Conservation (phyloP, 2,113 vertebrate species). For the Oryzias melastigma region DNA sequence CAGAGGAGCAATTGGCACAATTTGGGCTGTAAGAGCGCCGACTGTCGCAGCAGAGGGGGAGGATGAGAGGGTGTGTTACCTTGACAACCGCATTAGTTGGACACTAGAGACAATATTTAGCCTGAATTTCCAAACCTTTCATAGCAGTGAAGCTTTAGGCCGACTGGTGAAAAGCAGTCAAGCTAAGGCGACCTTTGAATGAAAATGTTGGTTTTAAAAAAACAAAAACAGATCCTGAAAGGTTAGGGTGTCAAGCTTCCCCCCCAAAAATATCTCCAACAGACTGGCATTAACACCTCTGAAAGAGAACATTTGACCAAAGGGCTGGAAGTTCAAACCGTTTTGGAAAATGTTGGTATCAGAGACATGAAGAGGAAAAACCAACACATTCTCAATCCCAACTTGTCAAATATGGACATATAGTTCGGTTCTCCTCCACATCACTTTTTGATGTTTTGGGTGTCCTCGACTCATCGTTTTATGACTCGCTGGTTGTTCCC, state of each 20-base stretch:
- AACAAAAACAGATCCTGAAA: slow-evolving; percentile 3
- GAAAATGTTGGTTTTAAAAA: slow-evolving; percentile 14
- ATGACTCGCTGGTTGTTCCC: too few species aligned
- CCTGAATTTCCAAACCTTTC: slow-evolving; percentile 22
- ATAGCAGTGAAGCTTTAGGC: background rate
- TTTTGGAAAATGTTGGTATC: slow-evolving; percentile 46
- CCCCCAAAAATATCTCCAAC: slow-evolving; percentile 29
- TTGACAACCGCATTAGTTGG: slow-evolving; percentile 43
- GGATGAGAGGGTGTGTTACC: slow-evolving; percentile 42
- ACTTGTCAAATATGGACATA: too few species aligned
- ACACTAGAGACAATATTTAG: slow-evolving; percentile 27
- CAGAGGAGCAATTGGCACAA: slow-evolving; percentile 8
- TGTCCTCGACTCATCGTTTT: too few species aligned
- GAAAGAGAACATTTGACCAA: slow-evolving; percentile 40
- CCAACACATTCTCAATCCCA: too few species aligned
- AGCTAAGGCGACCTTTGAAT: slow-evolving; percentile 44
- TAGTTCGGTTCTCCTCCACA: too few species aligned
- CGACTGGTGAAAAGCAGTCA: slow-evolving; percentile 23
- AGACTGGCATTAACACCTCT: slow-evolving; percentile 50
- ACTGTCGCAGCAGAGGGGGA: slow-evolving; percentile 21
- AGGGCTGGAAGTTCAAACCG: slow-evolving; percentile 40
- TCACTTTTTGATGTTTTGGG: too few species aligned
- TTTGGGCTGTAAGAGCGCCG: slow-evolving; percentile 35
- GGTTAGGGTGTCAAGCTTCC: slow-evolving; percentile 7
- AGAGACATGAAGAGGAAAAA: slow-evolving; percentile 6